A percentile compares a stretch with the other conserved stretches of the same genome.
Evolutionary conservation across 2,888 invertebrate species (phyloP).

Genomic region (Chironomus tentans): DNA sequence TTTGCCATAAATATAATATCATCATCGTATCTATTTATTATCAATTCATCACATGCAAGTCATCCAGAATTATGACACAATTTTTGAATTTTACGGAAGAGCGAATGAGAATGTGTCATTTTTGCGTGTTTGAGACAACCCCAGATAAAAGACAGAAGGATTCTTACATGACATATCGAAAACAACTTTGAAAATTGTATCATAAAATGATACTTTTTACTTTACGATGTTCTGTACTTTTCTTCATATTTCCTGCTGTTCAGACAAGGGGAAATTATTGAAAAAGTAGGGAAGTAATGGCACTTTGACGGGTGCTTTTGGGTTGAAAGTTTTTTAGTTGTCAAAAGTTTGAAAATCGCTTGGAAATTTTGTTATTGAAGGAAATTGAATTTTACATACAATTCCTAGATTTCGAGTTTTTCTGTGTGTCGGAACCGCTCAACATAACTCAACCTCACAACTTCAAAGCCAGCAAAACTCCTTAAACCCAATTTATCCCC

Average conservation of each 20-base stretch:
- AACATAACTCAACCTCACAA: no score
- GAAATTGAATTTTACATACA: no score
- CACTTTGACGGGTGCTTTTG: not conserved
- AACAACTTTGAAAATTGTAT: not conserved
- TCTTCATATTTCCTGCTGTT: not conserved
- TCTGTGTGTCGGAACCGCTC: no score
- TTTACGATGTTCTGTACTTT: not conserved
- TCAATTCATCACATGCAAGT: not conserved
- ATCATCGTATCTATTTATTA: not conserved
- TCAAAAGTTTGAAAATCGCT: no score
- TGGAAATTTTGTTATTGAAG: no score
- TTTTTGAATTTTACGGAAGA: no score
- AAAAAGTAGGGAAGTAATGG: not conserved
- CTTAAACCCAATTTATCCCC: no score
- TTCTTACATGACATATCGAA: conserved; percentile 1
- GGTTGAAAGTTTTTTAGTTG: not conserved
- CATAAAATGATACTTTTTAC: conserved; percentile 7
- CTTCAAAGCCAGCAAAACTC: no score
- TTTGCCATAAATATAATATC: not conserved
- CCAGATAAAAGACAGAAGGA: not conserved
- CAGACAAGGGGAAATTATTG: not conserved
- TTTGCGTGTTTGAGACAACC: not conserved
- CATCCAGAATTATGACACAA: not conserved
- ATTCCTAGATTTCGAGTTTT: no score
- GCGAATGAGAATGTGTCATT: no score